Percentiles rank a stretch among this genome's conserved stretches.
These are phyloP conservation scores for Balaeniceps rex DNA, from an alignment of 2,113 vertebrate species.

Conservation along the genomic window DNA sequence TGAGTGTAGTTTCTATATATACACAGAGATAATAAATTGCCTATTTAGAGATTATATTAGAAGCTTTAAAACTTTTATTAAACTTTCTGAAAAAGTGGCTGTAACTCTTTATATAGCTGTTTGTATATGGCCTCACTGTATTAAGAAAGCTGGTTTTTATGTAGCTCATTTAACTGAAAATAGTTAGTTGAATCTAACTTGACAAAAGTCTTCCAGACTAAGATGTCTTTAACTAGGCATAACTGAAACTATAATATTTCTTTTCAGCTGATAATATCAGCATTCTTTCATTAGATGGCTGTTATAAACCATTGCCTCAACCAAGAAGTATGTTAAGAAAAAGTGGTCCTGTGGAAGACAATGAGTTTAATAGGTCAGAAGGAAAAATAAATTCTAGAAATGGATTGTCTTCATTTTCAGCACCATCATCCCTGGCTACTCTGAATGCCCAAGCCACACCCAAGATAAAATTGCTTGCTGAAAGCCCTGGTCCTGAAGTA, in stretches of 20 bases:
- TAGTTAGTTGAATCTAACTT: background rate
- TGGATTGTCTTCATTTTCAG: slow-evolving; percentile 34
- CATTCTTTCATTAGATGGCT: slow-evolving; percentile 31
- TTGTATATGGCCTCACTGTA: background rate
- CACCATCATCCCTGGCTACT: slow-evolving; percentile 34
- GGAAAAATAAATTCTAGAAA: slow-evolving; percentile 27
- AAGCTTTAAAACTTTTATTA: background rate
- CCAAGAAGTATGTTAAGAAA: slow-evolving; percentile 66
- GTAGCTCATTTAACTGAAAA: background rate
- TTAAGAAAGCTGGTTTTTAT: background rate
- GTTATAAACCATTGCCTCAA: slow-evolving; percentile 76
- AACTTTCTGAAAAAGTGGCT: background rate
- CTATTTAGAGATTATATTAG: background rate
- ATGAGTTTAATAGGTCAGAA: slow-evolving; percentile 21
- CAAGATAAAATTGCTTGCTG: slow-evolving; percentile 2
- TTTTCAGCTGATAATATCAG: slow-evolving; percentile 40
- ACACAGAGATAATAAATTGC: background rate
- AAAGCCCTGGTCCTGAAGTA: slow-evolving; percentile 60
- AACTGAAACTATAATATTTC: background rate
- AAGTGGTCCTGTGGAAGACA: slow-evolving; percentile 29
- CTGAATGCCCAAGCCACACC: slow-evolving; percentile 12
- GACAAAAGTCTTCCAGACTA: background rate
- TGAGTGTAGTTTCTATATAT: background rate
- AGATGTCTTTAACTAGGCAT: background rate
- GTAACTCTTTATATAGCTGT: background rate